These are phyloP conservation scores for Oriolus oriolus DNA, from an alignment of 2,113 vertebrate genomes.

Conservation along the genomic window DNA sequence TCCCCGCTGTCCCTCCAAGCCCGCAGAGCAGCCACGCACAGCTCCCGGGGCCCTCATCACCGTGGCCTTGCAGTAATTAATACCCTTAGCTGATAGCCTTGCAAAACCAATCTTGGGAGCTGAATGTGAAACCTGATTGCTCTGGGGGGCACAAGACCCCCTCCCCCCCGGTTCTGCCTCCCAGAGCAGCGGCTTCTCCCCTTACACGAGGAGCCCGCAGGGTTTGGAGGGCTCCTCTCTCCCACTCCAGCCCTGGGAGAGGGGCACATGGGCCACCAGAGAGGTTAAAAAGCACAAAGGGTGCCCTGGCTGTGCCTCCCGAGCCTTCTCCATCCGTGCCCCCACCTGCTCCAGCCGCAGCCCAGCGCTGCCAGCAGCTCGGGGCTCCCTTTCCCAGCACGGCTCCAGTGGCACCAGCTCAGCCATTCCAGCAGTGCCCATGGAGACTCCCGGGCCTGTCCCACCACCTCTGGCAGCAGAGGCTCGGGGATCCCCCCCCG, in stretches of 20 bases:
- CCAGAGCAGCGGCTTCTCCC: neutral
- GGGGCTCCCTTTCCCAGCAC: neutral
- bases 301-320: neutral
- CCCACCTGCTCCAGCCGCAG: neutral
- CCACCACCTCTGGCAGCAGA: neutral
- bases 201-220: neutral
- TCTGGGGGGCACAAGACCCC: neutral
- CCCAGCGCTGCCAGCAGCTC: neutral
- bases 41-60: neutral
- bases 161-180: neutral
- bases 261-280: neutral
- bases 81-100: neutral
- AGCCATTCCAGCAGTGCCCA: fast-evolving
- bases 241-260: neutral
- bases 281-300: neutral
- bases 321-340: neutral
- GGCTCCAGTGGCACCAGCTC: neutral
- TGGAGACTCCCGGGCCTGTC: neutral
- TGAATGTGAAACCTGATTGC: neutral
- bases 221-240: neutral
- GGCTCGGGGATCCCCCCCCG: neutral
- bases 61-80: neutral
- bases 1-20: neutral
- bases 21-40: neutral
- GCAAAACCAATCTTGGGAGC: neutral